A percentile compares a stretch with the other conserved stretches of the same genome.
phyloP scores from a whole-genome alignment of 2,113 vertebrate genomes.

The Antigone vipio region DNA sequence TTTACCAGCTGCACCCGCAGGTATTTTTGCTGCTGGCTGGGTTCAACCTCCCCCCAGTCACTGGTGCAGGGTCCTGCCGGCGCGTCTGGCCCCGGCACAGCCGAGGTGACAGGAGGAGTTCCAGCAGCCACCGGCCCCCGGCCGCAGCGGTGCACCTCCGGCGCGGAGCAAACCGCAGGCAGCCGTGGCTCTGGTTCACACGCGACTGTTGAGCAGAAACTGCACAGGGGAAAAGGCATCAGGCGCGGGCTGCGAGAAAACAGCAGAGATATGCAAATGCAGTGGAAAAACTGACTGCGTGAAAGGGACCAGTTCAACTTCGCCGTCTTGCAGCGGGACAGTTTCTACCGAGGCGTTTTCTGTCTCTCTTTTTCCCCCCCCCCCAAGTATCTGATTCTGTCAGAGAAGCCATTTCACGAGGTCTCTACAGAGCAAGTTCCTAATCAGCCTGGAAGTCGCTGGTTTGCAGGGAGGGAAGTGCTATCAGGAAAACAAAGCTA shows the following conservation, averaged over 20 bases:
- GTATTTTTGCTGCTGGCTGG: not conserved
- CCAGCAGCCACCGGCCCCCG: not conserved
- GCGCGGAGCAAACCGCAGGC: not conserved
- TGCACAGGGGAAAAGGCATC: not conserved
- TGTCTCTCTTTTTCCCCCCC: not conserved
- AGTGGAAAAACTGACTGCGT: conserved; percentile 70
- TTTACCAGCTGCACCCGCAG: not conserved
- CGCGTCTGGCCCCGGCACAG: no score
- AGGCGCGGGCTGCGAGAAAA: not conserved
- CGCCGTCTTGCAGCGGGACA: not conserved
- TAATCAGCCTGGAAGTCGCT: not conserved
- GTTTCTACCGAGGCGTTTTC: not conserved
- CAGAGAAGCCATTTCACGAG: not conserved
- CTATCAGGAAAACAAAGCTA: not conserved
- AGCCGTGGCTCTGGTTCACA: not conserved
- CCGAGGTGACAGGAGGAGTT: not conserved
- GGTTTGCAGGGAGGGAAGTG: not conserved
- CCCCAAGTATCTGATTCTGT: not conserved
- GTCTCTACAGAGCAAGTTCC: not conserved
- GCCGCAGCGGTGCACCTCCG: not conserved
- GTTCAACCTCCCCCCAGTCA: accelerated
- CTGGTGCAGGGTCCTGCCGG: not conserved
- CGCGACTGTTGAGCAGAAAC: not conserved
- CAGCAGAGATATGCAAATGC: conserved; percentile 63
- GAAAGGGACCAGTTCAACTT: not conserved